Base-by-base conservation (phyloP, 53 echinoderm and acorn worm species). In the Hippasteria phrygiana region DNA sequence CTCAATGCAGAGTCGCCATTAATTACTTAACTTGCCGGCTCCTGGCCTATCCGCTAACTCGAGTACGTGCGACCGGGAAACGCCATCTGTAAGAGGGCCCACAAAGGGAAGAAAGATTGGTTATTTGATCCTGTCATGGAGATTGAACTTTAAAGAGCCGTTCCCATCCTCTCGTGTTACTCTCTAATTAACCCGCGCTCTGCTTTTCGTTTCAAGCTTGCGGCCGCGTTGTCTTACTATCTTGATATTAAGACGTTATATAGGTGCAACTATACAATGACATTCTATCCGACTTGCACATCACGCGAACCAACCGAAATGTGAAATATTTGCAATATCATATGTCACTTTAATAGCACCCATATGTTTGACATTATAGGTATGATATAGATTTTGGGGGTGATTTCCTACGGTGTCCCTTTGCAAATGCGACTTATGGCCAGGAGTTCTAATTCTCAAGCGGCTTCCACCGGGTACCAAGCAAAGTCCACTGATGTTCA, bases 111-210 rank as follows among this genome's bases (percentile, higher is more conserved):
- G 24, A n/a, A 75, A 82, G 64, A 82, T 82, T 82, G 82, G 82
- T 82, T 66, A 82, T 82, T 82, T 63, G 82, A 82, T 82, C 82
- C 64, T 43, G 64, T 66, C 20, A 46, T 33, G 82, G 82, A 82
- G 65, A 82, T 64, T 82, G 82, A 82, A 82, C 33, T 82, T 64
- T 64, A 82, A 82, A 82, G 82, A 82, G 64, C 65, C 42, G 40
- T n/a, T 43, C 6, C 36, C 5, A 46, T 7, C 45, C 65, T 82
- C 46, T 82, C 82, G 33, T 9, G 50, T 82, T 82, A 64, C 66
- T 28, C n/a, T 18, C 43, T 47, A 62, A 82, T 82, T 82, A 82
- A 82, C 79, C n/a, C 55, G 29, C 40, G 29, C 65, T 28, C 40
- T 82, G 29, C 62, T 42, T 31, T 65, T 27, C 63, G 20, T 82